Conservation (phyloP, 2,888 invertebrate species). For the Zelleria hepariella region DNA sequence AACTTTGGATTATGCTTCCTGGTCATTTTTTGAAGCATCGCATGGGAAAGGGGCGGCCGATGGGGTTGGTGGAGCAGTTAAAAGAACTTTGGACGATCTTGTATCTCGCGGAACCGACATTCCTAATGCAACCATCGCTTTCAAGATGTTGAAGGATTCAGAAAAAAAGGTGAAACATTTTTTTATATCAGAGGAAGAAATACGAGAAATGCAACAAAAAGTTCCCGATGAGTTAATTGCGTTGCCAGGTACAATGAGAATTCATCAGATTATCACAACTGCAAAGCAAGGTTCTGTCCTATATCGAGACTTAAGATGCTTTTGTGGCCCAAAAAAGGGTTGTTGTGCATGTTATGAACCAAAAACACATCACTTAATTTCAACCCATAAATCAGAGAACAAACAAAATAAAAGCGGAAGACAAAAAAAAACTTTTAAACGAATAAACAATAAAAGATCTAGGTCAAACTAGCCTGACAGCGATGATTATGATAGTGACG, state of each 20-base stretch:
- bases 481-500: conserved; percentile 10
- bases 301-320: conserved; percentile 9
- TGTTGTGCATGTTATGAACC: conserved; percentile 11
- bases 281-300: conserved; percentile 12
- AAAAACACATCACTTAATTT: conserved; percentile 13
- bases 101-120: conserved; percentile 3
- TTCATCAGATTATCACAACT: conserved; percentile 3
- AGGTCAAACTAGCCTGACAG: conserved; percentile 7
- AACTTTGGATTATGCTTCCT: conserved; percentile 11
- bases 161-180: neutral
- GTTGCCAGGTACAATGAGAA: neutral
- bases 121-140: conserved; percentile 3
- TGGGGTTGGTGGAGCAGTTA: conserved; percentile 7
- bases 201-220: conserved; percentile 5
- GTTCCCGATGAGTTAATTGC: conserved; percentile 1
- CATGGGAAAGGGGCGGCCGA: conserved; percentile 13
- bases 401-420: conserved; percentile 1
- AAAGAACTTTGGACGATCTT: conserved; percentile 7
- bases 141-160: neutral
- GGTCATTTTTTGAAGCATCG: conserved; percentile 13
- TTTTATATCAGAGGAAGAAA: conserved; percentile 7
- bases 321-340: conserved; percentile 8
- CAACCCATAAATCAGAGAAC: conserved; percentile 7
- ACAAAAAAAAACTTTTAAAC: conserved; percentile 7
- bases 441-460: conserved; percentile 10